Evolutionary conservation across 64 coral and sea anemone genomes (phyloP).

Genomic region (Porites australiensis): DNA sequence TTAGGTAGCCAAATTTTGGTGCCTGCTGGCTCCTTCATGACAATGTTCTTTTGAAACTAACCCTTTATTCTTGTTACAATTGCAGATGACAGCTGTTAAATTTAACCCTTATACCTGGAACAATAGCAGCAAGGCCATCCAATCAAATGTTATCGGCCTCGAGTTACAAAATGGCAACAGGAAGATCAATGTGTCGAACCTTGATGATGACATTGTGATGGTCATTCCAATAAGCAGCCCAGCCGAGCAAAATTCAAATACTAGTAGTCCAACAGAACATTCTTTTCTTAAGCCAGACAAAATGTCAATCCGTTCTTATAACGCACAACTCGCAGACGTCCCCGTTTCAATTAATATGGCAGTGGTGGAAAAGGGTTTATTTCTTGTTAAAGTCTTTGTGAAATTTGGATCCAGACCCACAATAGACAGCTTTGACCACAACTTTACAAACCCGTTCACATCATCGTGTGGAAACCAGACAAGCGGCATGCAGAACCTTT

Average conservation of each 20-base stretch:
- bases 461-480: not conserved
- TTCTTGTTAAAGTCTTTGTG: slow-evolving; percentile 35
- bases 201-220: slow-evolving; percentile 47
- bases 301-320: slow-evolving; percentile 65
- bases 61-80: too few species aligned
- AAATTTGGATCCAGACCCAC: slow-evolving; percentile 59
- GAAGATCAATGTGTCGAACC: slow-evolving; percentile 42
- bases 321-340: not conserved
- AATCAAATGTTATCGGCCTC: slow-evolving; percentile 49
- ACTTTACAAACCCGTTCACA: not conserved
- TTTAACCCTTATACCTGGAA: slow-evolving; percentile 63
- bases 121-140: slow-evolving; percentile 29
- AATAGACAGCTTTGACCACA: slow-evolving; percentile 42
- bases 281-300: slow-evolving; percentile 41
- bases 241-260: not conserved
- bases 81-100: slow-evolving; percentile 30
- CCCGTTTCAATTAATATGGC: slow-evolving; percentile 30
- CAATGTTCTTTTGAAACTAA: too few species aligned
- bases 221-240: slow-evolving; percentile 45
- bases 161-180: not conserved
- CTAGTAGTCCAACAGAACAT: not conserved
- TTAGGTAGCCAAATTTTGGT: too few species aligned
- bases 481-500: not conserved
- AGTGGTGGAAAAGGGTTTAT: not conserved
- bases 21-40: too few species aligned